Conservation (phyloP, 2,113 vertebrate species). For the Scopus umbretta region DNA sequence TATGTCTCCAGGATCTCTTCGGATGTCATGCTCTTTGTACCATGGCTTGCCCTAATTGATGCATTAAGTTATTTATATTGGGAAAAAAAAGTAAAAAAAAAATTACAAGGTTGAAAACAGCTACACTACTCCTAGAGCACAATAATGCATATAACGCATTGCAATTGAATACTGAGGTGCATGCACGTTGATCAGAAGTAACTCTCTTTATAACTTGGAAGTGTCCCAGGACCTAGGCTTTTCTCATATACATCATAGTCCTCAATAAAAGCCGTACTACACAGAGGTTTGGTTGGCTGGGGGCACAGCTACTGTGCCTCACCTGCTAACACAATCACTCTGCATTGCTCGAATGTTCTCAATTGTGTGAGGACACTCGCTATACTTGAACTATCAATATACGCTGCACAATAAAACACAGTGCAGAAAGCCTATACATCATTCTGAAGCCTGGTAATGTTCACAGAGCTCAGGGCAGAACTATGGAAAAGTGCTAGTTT, state of each 20-base stretch:
- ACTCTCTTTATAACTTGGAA: background rate
- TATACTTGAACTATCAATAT: slow-evolving; percentile 39
- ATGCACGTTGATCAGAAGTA: background rate
- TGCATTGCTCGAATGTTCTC: slow-evolving; percentile 45
- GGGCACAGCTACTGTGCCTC: background rate
- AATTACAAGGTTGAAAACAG: background rate
- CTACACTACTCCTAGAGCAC: background rate
- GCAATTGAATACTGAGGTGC: background rate
- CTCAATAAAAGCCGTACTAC: background rate
- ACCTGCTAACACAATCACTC: slow-evolving; percentile 50
- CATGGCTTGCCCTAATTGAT: slow-evolving; percentile 83
- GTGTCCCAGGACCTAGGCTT: background rate
- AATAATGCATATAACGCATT: background rate
- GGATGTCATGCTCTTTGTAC: slow-evolving; percentile 79
- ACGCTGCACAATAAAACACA: slow-evolving; percentile 41
- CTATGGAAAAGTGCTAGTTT: background rate
- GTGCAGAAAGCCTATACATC: slow-evolving; percentile 44
- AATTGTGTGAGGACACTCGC: slow-evolving; percentile 42
- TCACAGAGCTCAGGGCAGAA: background rate
- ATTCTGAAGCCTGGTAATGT: background rate
- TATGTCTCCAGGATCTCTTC: slow-evolving; percentile 82
- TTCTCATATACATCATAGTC: background rate
- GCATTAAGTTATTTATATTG: background rate
- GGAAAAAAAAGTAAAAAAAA: background rate
- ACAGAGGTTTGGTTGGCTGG: background rate